Conservation (phyloP, 2,888 invertebrate genomes). For the Xylota segnis region DNA sequence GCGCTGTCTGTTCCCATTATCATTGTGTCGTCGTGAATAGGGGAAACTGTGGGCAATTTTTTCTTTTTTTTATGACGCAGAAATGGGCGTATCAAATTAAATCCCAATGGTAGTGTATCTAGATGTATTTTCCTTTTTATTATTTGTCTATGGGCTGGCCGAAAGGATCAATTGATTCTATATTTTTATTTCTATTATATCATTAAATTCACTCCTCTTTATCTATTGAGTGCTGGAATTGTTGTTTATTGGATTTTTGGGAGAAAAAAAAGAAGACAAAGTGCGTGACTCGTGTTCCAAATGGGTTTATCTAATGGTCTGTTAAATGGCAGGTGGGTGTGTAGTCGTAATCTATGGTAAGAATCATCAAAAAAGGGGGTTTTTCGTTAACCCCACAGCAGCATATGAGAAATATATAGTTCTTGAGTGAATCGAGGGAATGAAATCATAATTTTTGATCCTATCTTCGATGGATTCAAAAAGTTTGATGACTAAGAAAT, state of each 20-base stretch:
- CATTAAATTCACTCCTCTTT: constrained; percentile 57
- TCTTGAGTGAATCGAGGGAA: not conserved
- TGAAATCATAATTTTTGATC: not conserved
- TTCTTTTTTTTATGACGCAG: constrained; percentile 53
- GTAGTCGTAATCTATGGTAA: not conserved
- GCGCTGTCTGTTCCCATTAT: constrained; percentile 35
- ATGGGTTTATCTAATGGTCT: constrained; percentile 4
- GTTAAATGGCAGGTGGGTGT: not conserved
- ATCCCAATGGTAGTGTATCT: constrained; percentile 48
- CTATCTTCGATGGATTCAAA: too few species aligned
- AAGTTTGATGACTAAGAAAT: too few species aligned
- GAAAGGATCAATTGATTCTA: constrained; percentile 74
- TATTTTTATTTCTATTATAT: constrained; percentile 66
- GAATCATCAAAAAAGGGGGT: not conserved
- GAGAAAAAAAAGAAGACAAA: constrained; percentile 20
- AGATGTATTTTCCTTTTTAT: constrained; percentile 37
- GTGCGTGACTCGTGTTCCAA: constrained; percentile 57
- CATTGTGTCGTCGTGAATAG: constrained; percentile 10
- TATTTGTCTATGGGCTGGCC: constrained; percentile 74
- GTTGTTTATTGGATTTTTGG: constrained; percentile 4
- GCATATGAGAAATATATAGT: too few species aligned
- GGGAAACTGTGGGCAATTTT: constrained; percentile 16
- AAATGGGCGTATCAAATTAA: constrained; percentile 74
- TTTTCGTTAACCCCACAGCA: not conserved
- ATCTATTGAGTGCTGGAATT: constrained; percentile 56